Base-by-base conservation (phyloP, 1,140 invertebrate species). In the Procambarus virginalis region DNA sequence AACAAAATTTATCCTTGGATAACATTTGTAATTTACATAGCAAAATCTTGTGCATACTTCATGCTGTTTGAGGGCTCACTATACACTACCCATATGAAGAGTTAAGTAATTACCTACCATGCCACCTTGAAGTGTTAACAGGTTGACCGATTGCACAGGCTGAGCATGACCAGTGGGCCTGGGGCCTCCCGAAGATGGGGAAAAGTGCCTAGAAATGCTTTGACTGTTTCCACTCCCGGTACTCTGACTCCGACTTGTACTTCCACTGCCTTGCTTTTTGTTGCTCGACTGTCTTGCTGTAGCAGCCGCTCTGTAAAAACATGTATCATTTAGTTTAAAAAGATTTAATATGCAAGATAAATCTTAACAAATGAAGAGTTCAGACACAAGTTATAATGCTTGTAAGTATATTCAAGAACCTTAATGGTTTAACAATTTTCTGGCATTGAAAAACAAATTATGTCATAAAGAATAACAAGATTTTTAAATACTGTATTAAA, bases 141-240 rank as follows among this genome's bases (percentile, higher is more conserved):
- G 3, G n/a, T 70, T 85, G 75, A 70, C n/a, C 1, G 49, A 22
- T 51, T 49, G 70, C 0, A n/a, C 22, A 17, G 58, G 64, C 60
- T 49, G 86, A n/a, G 78, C 20, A 51, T 88, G 78, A 10, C 86
- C 78, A 2, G 86, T 88, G 5, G 86, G 86, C 9, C 78, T 80
- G 8, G 86, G 86, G 5, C 60, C 64, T 8, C 14, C 51, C 34
- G 78, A 51, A 58, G 86, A 14, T 3, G 77, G 78, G 4, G 77
- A 81, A 10, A 88, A 45, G 48, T 81, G 75, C 20, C 78, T 22
- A 10, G 9, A 2, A 45, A 88, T 88, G 17, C 84, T 60, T 17
- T 70, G 68, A 12, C 22, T 58, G n/a, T 45, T 83, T 22, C 22
- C 34, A 22, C 9, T 78, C 45, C 51, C 55, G 34, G 45, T 86